Evolutionary conservation across 2,888 invertebrate genomes (phyloP).

Genomic region (Heteromyza rotundicornis): DNA sequence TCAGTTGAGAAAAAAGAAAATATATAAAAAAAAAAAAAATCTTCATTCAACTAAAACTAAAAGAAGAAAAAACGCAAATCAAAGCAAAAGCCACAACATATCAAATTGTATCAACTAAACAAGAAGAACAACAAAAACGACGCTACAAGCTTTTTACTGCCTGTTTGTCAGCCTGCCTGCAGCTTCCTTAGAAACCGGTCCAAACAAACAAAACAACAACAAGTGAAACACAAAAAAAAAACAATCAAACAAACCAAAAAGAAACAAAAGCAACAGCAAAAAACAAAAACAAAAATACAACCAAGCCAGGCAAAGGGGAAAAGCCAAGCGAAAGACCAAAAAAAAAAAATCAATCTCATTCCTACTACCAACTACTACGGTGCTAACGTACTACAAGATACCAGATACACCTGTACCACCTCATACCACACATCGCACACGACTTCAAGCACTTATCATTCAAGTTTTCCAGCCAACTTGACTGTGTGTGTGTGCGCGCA

Average conservation of each 20-base stretch:
- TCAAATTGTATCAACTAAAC: constrained; percentile 7
- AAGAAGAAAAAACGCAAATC: not conserved
- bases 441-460: not conserved
- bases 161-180: constrained; percentile 19
- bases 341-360: constrained; percentile 6
- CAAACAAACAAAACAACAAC: constrained; percentile 15
- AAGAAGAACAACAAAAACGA: constrained; percentile 8
- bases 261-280: too few relatives aligned
- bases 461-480: too few relatives aligned
- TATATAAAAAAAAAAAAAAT: too few relatives aligned
- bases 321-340: too few relatives aligned
- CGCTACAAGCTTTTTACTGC: not conserved
- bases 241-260: too few relatives aligned
- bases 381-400: constrained; percentile 5
- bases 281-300: too few relatives aligned
- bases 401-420: constrained; percentile 18
- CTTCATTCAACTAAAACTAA: too few relatives aligned
- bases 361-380: constrained; percentile 1
- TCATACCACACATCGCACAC: constrained; percentile 6
- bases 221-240: constrained; percentile 9
- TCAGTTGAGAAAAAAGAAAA: too few relatives aligned
- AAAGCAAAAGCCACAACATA: constrained; percentile 22
- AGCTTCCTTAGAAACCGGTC: constrained; percentile 55
- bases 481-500: not conserved
- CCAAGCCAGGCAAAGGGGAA: too few relatives aligned